phyloP scores from a whole-genome alignment of 2,797 vertebrate genomes.

The Acanthurus tractus region DNA sequence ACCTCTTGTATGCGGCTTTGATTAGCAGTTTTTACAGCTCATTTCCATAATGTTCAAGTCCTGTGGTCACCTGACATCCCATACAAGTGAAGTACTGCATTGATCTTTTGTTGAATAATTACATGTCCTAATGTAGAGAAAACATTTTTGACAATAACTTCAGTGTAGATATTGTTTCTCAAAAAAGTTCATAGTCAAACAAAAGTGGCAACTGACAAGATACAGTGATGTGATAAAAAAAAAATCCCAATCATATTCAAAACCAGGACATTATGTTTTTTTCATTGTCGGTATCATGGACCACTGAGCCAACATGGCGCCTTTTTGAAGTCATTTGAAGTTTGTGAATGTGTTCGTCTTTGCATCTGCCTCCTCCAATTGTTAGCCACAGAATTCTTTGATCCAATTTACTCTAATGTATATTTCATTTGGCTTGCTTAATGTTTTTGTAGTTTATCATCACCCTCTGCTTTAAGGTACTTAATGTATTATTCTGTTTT shows the following conservation, averaged over 20 bases:
- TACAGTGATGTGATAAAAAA: background rate
- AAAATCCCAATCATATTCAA: background rate
- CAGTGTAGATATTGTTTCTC: background rate
- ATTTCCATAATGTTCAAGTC: constrained; percentile 18
- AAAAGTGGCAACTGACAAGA: background rate
- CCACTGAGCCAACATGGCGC: background rate
- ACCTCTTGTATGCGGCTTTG: constrained; percentile 48
- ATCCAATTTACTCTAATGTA: constrained; percentile 81
- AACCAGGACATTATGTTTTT: background rate
- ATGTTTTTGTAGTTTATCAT: constrained; percentile 78
- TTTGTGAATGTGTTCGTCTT: constrained; percentile 56
- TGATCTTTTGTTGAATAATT: background rate
- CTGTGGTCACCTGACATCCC: constrained; percentile 45
- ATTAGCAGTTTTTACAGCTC: constrained; percentile 55
- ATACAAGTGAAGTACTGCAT: constrained; percentile 9
- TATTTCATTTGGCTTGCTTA: constrained; percentile 82
- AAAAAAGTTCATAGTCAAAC: background rate
- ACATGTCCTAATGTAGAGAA: background rate
- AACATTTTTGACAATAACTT: background rate
- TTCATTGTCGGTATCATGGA: constrained; percentile 1
- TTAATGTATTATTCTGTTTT: constrained; percentile 87
- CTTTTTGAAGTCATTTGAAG: constrained; percentile 32
- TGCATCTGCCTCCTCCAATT: constrained; percentile 53
- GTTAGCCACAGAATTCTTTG: constrained; percentile 59
- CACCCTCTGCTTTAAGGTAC: constrained; percentile 72